Percentiles rank a stretch among this genome's conserved stretches.
These are phyloP conservation scores for Pseudoips prasinana DNA, from an alignment of 2,888 invertebrate species.

Conservation along the genomic window DNA sequence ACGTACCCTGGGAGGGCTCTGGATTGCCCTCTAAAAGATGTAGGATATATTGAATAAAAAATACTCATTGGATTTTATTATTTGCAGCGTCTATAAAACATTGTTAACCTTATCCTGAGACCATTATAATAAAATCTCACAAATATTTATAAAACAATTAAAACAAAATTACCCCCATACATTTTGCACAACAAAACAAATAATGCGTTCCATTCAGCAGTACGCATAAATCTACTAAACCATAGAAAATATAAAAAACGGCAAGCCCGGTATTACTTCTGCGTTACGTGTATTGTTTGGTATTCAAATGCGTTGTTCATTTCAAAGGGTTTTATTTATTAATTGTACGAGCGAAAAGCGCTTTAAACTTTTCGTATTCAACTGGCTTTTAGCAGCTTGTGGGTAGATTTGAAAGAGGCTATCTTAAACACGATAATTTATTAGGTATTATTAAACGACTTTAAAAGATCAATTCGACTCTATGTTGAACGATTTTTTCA, in stretches of 20 bases:
- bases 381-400: slow-evolving; percentile 12
- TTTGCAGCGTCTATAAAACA: no score
- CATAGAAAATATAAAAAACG: slow-evolving; percentile 31
- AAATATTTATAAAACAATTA: slow-evolving; percentile 28
- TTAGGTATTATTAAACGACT: no score
- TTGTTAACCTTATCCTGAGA: no score
- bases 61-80: no score
- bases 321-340: slow-evolving; percentile 30
- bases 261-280: slow-evolving; percentile 21
- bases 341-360: slow-evolving; percentile 24
- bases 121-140: background rate
- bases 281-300: slow-evolving; percentile 31
- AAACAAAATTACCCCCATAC: slow-evolving; percentile 25
- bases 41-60: no score
- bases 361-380: slow-evolving; percentile 17
- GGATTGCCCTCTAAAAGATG: no score
- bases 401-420: no score
- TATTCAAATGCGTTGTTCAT: slow-evolving; percentile 44
- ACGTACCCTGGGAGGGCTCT: no score
- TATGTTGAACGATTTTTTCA: no score
- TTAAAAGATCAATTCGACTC: no score
- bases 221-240: slow-evolving; percentile 28
- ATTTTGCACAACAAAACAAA: background rate
- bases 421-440: no score
- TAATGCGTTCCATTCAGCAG: background rate